Evolutionary conservation across 2,888 invertebrate genomes (phyloP).

Genomic region (Hydrotaea diabolus): DNA sequence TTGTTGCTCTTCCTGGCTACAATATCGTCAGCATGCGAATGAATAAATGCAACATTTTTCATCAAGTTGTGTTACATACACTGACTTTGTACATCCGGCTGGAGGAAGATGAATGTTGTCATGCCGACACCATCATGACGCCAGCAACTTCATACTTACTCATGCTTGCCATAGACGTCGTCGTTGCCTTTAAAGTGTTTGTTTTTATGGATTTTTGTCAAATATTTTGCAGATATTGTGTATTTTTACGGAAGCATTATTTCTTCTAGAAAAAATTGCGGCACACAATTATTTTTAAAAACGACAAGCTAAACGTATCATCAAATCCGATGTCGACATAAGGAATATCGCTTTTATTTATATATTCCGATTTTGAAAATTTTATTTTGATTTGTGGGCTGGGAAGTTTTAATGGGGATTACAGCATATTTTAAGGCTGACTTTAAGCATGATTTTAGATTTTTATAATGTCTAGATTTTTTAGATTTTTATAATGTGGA

Average conservation of each 20-base stretch:
- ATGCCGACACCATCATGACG: conserved; percentile 78
- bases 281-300: no score
- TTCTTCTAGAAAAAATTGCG: background rate
- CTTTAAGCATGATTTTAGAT: no score
- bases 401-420: no score
- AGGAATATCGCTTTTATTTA: no score
- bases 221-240: conserved; percentile 23
- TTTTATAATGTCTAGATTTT: no score
- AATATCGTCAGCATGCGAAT: conserved; percentile 45
- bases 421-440: no score
- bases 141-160: conserved; percentile 69
- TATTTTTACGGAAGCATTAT: conserved; percentile 32
- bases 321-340: no score
- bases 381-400: no score
- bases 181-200: conserved; percentile 30
- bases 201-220: conserved; percentile 8
- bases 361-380: no score
- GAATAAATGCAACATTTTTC: conserved; percentile 67
- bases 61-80: conserved; percentile 66
- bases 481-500: no score
- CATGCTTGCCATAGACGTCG: background rate
- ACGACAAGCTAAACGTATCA: no score
- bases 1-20: conserved; percentile 34
- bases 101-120: conserved; percentile 78
- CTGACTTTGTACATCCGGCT: conserved; percentile 76